Evolutionary conservation across 2,113 vertebrate genomes (phyloP), one percentile per base, ranked within the genome.

Genomic region (Brachyistius frenatus): DNA sequence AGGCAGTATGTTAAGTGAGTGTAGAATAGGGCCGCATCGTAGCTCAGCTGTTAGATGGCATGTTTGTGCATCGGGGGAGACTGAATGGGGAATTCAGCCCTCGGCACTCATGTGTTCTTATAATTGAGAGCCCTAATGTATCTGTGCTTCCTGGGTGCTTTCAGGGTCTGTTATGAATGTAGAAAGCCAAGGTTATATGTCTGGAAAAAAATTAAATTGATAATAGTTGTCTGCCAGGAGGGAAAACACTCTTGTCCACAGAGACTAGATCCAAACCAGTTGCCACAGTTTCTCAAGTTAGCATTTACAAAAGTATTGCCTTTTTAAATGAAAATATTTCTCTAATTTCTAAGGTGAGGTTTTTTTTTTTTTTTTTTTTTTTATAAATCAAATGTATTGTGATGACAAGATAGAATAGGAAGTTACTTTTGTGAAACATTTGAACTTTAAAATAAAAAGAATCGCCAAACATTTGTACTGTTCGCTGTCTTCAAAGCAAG

Each of bases 61-160:
- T 90, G 87, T 91, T 91, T 79, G 89, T 85, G 79, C 80, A 88
- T 30, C 63, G 66, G 66, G 37, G 57, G 65, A 0, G 84, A 78
- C 74, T 82, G 74, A 81, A 85, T 71, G 65, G 72, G 80, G 66
- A 81, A 87, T 86, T 88, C 78, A 50, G 86, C 92, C 91, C 87
- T 13, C 35, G 90, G 88, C 91, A 92, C 72, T 69, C 47, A 75
- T 87, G 86, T 85, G 75, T 85, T 91, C 84, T 88, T 49, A 81
- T 94, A 93, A 94, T 93, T 90, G 91, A 91, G 87, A 89, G 85
- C 63, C 87, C 74, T 91, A 89, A 91, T 91, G 86, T 89, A 86
- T 77, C 86, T 79, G 84, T 89, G 91, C 89, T 92, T 90, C 80
- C 80, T 68, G 71, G 84, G 78, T 88, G 92, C 88, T 92, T 91